A percentile compares a stretch with the other conserved stretches of the same genome.
Evolutionary conservation across 2,113 vertebrate species (phyloP).

Genomic region (Bubo scandiacus): DNA sequence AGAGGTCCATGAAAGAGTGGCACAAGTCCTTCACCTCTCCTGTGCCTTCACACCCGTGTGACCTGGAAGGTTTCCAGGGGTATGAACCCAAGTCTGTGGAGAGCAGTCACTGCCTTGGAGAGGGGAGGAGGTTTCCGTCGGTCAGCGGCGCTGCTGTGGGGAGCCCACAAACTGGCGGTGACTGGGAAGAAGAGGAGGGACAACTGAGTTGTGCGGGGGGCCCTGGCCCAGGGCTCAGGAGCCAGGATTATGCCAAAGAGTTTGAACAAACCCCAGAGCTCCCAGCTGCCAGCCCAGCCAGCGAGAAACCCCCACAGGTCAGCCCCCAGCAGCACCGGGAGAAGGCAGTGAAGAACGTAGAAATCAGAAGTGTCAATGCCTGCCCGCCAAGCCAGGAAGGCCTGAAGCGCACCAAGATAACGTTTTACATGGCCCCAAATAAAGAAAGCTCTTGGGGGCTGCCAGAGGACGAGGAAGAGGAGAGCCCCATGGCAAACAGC

Average conservation of each 20-base stretch:
- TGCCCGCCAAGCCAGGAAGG: constrained; percentile 41
- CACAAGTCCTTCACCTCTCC: constrained; percentile 52
- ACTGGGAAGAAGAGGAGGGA: neutral
- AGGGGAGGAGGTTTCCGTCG: neutral
- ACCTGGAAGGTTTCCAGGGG: constrained; percentile 28
- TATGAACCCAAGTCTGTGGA: constrained; percentile 11
- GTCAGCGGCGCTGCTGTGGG: neutral
- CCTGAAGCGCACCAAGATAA: constrained; percentile 75
- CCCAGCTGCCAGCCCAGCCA: neutral
- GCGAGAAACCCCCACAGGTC: neutral
- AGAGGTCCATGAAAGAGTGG: constrained; percentile 54
- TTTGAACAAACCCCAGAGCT: neutral
- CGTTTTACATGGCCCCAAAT: constrained; percentile 67
- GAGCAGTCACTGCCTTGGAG: neutral
- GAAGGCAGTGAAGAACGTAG: constrained; percentile 50
- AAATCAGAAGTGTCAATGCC: constrained; percentile 4
- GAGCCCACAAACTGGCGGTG: neutral
- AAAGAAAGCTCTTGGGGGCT: neutral
- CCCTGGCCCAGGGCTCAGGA: neutral
- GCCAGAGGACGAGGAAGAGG: neutral
- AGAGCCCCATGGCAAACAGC: neutral
- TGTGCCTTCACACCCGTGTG: neutral
- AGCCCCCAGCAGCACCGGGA: neutral
- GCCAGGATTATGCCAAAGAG: neutral
- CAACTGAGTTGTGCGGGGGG: neutral